These are phyloP conservation scores for Lysandra coridon DNA, from an alignment of 2,888 invertebrate genomes.

Conservation along the genomic window DNA sequence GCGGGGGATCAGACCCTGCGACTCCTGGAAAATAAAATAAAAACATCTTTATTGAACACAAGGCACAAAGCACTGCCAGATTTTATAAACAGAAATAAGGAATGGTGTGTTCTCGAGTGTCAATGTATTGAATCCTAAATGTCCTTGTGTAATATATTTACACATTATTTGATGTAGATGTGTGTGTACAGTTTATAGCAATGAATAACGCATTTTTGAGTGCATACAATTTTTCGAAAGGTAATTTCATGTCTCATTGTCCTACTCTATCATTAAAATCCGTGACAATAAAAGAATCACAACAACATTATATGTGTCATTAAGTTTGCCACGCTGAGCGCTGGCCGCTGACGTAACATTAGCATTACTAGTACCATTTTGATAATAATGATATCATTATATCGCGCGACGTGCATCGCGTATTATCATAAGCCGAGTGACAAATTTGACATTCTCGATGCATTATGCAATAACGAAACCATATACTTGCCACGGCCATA, in stretches of 20 bases:
- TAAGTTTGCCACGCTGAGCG: neutral
- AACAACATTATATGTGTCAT: neutral
- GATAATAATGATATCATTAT: neutral
- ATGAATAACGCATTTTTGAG: no score
- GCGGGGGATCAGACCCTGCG: conserved; percentile 91
- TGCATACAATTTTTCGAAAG: no score
- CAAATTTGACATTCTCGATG: neutral
- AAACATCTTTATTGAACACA: neutral
- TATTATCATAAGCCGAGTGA: conserved; percentile 7
- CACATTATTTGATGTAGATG: no score
- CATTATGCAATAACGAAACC: neutral
- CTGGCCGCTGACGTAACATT: neutral
- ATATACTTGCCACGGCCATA: neutral
- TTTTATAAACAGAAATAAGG: no score
- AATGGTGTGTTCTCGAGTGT: no score
- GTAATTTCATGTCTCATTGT: no score
- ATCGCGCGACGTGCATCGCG: neutral
- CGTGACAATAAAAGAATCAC: neutral
- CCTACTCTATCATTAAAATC: no score
- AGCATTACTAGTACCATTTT: neutral
- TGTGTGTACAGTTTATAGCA: no score
- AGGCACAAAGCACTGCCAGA: no score
- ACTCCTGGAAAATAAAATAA: conserved; percentile 75
- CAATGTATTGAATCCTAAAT: no score
- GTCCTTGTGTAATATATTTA: no score